Evolutionary conservation across 1,140 invertebrate genomes (phyloP).

Genomic region (Galleria mellonella): DNA sequence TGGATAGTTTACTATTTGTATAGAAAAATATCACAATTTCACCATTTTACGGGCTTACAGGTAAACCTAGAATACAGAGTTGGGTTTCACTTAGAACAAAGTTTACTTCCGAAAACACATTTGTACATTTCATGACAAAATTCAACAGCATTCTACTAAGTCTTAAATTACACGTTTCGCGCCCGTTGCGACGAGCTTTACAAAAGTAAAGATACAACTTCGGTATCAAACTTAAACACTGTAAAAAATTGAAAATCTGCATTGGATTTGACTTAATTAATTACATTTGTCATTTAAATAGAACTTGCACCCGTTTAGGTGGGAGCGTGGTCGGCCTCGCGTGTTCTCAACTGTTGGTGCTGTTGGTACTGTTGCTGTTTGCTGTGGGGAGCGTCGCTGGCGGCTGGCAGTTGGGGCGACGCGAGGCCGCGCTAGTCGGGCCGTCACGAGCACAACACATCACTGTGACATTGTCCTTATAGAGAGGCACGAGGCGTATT

Average conservation of each 20-base stretch:
- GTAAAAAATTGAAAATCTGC: slow-evolving; percentile 60
- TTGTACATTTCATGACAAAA: slow-evolving; percentile 73
- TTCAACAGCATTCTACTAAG: slow-evolving; percentile 71
- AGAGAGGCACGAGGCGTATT: slow-evolving; percentile 66
- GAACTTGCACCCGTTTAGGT: slow-evolving; percentile 67
- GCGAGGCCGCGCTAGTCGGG: slow-evolving; percentile 52
- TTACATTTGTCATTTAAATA: slow-evolving; percentile 69
- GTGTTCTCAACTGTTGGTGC: slow-evolving; percentile 58
- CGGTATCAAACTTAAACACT: slow-evolving; percentile 63
- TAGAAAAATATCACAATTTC: slow-evolving; percentile 72
- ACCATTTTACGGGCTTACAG: slow-evolving; percentile 55
- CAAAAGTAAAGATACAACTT: slow-evolving; percentile 53
- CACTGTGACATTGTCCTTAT: slow-evolving; percentile 73
- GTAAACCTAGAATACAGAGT: slow-evolving; percentile 68
- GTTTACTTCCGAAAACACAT: slow-evolving; percentile 70
- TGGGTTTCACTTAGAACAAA: slow-evolving; percentile 62
- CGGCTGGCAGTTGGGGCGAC: slow-evolving; percentile 54
- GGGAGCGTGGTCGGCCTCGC: slow-evolving; percentile 62
- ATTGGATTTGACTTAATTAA: slow-evolving; percentile 69
- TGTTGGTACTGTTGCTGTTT: slow-evolving; percentile 21
- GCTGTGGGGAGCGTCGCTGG: slow-evolving; percentile 9
- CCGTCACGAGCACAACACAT: slow-evolving; percentile 68
- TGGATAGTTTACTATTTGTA: slow-evolving; percentile 23
- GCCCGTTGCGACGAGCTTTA: slow-evolving; percentile 35
- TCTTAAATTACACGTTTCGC: slow-evolving; percentile 45